Percentiles rank a stretch among this genome's conserved stretches.
These are phyloP conservation scores for Anarsia innoxiella DNA, from an alignment of 2,888 invertebrate species.

Conservation along the genomic window DNA sequence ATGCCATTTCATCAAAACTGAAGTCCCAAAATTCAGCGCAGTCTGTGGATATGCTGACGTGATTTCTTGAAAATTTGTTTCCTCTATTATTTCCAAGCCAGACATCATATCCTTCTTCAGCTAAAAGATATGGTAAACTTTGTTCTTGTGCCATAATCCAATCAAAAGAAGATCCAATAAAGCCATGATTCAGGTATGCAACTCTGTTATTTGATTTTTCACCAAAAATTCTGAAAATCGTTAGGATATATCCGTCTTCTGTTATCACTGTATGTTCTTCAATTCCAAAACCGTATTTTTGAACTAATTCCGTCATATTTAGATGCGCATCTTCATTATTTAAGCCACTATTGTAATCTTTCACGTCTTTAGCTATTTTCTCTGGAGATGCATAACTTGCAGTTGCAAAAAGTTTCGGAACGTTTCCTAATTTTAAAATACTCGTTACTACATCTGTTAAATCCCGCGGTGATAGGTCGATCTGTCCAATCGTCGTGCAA, in stretches of 20 bases:
- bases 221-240: constrained; percentile 40
- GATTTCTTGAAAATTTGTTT: constrained; percentile 77
- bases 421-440: too few species aligned
- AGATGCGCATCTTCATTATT: neutral
- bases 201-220: constrained; percentile 29
- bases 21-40: constrained; percentile 22
- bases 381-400: too few species aligned
- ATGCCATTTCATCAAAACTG: constrained; percentile 80
- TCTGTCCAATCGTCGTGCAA: too few species aligned
- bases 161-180: constrained; percentile 45
- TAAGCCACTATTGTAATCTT: neutral
- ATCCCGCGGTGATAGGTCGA: too few species aligned
- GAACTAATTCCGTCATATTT: constrained; percentile 28
- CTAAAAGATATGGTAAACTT: constrained; percentile 55
- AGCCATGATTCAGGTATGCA: constrained; percentile 48
- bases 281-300: constrained; percentile 40
- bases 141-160: constrained; percentile 15
- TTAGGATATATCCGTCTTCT: constrained; percentile 43
- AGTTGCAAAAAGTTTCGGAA: too few species aligned
- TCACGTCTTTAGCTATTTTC: neutral
- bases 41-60: constrained; percentile 47
- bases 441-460: too few species aligned
- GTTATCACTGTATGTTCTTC: constrained; percentile 39
- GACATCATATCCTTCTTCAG: constrained; percentile 79
- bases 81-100: constrained; percentile 89